A percentile compares a stretch with the other conserved stretches of the same genome.
Evolutionary conservation across 2,113 vertebrate species (phyloP).

Genomic region (Phaethornis superciliosus): DNA sequence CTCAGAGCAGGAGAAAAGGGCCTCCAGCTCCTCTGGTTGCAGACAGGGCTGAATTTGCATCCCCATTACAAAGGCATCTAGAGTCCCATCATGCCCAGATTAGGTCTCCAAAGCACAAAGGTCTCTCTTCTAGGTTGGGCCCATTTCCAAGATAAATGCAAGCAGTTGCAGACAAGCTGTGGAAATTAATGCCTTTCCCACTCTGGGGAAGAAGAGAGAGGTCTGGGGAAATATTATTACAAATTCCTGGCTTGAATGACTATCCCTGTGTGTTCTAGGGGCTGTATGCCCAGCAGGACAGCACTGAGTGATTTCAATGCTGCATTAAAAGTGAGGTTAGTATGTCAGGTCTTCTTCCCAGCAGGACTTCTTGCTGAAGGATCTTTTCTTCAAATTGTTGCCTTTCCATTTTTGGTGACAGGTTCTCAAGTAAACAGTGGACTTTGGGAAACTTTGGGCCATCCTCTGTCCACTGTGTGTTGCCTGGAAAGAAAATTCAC

Average conservation of each 20-base stretch:
- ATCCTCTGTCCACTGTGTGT: background rate
- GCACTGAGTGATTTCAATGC: background rate
- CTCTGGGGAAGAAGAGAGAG: background rate
- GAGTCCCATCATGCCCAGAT: background rate
- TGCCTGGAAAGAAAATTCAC: background rate
- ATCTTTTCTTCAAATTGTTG: background rate
- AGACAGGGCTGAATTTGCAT: background rate
- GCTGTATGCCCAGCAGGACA: background rate
- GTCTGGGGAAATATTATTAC: constrained; percentile 7
- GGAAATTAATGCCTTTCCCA: background rate
- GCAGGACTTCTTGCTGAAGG: background rate
- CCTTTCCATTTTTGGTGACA: background rate
- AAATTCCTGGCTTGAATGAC: constrained; percentile 8
- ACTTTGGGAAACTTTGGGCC: background rate
- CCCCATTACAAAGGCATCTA: background rate
- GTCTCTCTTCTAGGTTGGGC: background rate
- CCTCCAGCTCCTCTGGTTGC: background rate
- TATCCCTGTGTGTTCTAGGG: background rate
- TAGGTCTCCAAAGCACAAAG: background rate
- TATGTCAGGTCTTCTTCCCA: background rate
- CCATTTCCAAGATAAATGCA: constrained; percentile 16
- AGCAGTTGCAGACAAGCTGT: background rate
- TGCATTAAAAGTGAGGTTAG: background rate
- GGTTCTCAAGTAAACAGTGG: background rate
- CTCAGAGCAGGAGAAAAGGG: background rate